Base-by-base conservation (phyloP, 2,888 invertebrate genomes). In the Synanthedon myopaeformis region DNA sequence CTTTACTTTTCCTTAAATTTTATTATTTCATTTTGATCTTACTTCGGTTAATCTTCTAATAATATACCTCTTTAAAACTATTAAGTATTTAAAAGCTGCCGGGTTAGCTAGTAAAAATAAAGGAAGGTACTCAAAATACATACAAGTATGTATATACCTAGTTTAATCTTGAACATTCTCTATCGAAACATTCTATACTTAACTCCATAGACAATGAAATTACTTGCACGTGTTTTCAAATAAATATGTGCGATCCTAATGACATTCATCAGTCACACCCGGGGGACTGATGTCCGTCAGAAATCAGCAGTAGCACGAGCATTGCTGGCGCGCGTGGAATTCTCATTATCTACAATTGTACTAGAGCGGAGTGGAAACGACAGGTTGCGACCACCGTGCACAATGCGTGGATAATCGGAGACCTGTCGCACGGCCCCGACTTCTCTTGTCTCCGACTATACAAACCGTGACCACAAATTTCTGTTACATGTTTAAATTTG, bases 351-450 rank as follows among this genome's bases (percentile, higher is more conserved):
- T 56, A 66, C 63, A 66, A 68, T 69, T 61, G 64, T 60, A 67
- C 62, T 61, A 58, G 58, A 64, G 64, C 66, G 61, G 58, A 61
- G 63, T 64, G 58, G 64, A 61, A 61, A 64, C 58, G 69, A 70
- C 70, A 74, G 69, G 72, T 70, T 72, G 68, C 62, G 41, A 52
- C 45, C 52, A 42, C 76, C 81, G 78, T 78, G 78, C 76, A 79
- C 75, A 84, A 87, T 82, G 83, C 85, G 86, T 82, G 65, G 72
- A 81, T 77, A 86, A 85, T 85, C 76, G 74, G 74, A 59, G 79
- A 84, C 84, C 82, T 82, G 85, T 87, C 85, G 81, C 86, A 85
- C 85, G 85, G 80, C 77, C 80, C 65, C 67, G 58, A 59, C 60
- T 57, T 66, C 67, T 67, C 50, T 42, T 63, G 61, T 61, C 65